phyloP scores from a whole-genome alignment of 2,113 vertebrate species.

The Todiramphus saurophagus region DNA sequence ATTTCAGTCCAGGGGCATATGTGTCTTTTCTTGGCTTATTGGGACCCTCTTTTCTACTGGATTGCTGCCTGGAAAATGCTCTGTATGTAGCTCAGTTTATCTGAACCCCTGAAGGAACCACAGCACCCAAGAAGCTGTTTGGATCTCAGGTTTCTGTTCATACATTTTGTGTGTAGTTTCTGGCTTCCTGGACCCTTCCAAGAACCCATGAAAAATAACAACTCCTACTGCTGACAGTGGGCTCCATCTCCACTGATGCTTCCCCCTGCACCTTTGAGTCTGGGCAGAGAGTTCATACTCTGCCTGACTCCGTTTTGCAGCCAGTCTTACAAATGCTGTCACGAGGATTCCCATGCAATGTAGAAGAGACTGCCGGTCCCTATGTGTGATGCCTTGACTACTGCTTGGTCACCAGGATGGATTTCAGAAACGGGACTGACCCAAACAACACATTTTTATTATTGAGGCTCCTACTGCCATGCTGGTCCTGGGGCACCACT shows the following conservation, averaged over 20 bases:
- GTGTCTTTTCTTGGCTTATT: background rate
- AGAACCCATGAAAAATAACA: background rate
- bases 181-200: constrained; percentile 5
- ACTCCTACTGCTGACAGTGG: background rate
- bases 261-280: rapidly evolving
- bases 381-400: rapidly evolving
- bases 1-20: background rate
- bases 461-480: background rate
- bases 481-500: background rate
- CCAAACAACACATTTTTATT: background rate
- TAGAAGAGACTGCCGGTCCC: background rate
- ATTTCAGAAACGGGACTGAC: background rate
- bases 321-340: background rate
- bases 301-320: background rate
- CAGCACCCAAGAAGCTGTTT: background rate
- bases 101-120: background rate
- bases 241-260: background rate
- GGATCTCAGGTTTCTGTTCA: constrained; percentile 15
- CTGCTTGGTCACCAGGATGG: background rate
- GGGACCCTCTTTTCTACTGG: background rate
- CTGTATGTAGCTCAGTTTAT: background rate
- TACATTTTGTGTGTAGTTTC: constrained; percentile 26
- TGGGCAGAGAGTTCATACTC: rapidly evolving
- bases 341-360: rapidly evolving
- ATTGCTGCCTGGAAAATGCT: background rate